Conservation (phyloP, 2,888 invertebrate genomes). For the Drosophila neutralis region DNA sequence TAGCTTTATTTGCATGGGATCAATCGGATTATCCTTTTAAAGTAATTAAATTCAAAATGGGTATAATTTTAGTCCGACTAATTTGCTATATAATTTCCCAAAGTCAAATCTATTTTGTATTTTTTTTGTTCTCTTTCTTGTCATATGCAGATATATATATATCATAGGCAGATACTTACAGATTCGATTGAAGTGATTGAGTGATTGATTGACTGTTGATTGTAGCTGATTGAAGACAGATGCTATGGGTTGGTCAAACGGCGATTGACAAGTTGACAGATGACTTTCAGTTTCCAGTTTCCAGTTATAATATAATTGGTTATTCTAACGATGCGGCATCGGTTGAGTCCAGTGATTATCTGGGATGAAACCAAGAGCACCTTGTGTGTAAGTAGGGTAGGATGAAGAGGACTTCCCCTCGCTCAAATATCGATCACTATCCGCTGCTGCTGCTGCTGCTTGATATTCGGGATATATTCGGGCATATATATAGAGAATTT, state of each 20-base stretch:
- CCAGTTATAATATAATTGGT: not conserved
- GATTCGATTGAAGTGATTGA: slow-evolving; percentile 14
- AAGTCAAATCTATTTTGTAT: too few relatives aligned
- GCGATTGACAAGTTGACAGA: not conserved
- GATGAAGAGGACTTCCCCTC: not conserved
- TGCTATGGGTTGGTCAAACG: slow-evolving; percentile 9
- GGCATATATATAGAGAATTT: not conserved
- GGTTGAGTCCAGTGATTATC: slow-evolving; percentile 7
- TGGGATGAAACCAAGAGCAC: slow-evolving; percentile 20
- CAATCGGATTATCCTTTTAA: not conserved
- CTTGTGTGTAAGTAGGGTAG: not conserved
- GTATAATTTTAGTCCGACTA: not conserved
- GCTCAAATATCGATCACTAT: not conserved
- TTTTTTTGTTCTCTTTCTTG: too few relatives aligned
- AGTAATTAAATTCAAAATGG: not conserved
- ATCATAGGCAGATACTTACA: slow-evolving; percentile 19
- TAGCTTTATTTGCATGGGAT: not conserved
- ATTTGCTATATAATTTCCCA: not conserved
- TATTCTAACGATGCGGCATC: slow-evolving; percentile 8
- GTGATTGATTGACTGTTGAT: slow-evolving; percentile 26
- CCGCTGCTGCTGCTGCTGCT: slow-evolving; percentile 5
- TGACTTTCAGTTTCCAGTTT: slow-evolving; percentile 6
- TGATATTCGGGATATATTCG: not conserved
- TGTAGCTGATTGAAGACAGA: slow-evolving; percentile 5
- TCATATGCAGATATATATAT: not conserved